These are phyloP conservation scores for Sula dactylatra DNA, from an alignment of 2,113 vertebrate species.

Conservation along the genomic window DNA sequence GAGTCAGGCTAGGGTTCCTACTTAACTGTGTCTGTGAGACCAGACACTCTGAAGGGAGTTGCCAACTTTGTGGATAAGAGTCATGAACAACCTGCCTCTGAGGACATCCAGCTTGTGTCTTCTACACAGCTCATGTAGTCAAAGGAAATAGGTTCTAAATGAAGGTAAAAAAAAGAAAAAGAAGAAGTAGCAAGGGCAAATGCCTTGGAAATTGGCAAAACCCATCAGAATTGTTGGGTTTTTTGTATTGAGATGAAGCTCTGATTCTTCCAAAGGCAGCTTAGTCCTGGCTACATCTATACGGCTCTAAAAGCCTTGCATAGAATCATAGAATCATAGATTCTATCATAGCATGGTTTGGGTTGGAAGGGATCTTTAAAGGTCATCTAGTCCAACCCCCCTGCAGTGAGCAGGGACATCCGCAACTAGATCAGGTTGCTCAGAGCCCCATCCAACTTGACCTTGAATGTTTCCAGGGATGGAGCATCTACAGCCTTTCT, in stretches of 20 bases:
- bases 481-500: too few relatives aligned
- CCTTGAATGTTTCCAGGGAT: not conserved
- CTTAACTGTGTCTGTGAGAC: not conserved
- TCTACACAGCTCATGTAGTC: not conserved
- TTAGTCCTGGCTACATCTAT: not conserved
- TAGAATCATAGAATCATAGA: not conserved
- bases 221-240: not conserved
- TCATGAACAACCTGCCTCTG: not conserved
- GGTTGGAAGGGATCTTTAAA: not conserved
- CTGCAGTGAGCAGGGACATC: not conserved
- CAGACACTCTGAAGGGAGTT: not conserved
- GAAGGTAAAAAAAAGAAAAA: not conserved
- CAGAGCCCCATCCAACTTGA: not conserved
- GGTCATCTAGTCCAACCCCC: fast-evolving
- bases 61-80: not conserved
- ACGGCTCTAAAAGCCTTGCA: not conserved
- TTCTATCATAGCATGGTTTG: not conserved
- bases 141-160: not conserved
- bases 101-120: not conserved
- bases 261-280: not conserved
- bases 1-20: not conserved
- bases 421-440: not conserved
- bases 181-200: not conserved
- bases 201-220: not conserved
- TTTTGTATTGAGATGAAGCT: not conserved